These are phyloP conservation scores for Pandemis cinnamomeana DNA, from an alignment of 2,888 invertebrate species.

Conservation along the genomic window DNA sequence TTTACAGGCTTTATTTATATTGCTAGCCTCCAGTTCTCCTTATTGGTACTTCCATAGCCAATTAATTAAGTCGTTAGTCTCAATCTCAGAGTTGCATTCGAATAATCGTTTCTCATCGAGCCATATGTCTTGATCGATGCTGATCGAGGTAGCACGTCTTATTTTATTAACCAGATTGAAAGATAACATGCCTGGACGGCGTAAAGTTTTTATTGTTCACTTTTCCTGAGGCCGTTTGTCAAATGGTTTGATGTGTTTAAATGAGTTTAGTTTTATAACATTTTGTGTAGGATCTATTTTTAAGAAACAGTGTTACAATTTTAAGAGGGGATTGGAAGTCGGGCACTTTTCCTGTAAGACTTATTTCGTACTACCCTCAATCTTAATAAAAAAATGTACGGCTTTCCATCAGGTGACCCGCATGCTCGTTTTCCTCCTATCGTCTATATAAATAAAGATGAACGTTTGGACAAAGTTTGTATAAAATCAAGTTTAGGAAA, in stretches of 20 bases:
- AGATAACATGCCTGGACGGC: background rate
- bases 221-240: background rate
- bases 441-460: too few species aligned
- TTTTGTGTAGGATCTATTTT: too few species aligned
- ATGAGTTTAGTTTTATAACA: background rate
- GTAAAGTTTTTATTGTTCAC: background rate
- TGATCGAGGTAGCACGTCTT: slow-evolving; percentile 20
- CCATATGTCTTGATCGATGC: slow-evolving; percentile 29
- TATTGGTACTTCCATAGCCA: slow-evolving; percentile 16
- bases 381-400: too few species aligned
- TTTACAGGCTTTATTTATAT: slow-evolving; percentile 19
- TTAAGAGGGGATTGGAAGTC: too few species aligned
- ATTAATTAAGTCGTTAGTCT: slow-evolving; percentile 31
- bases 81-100: slow-evolving; percentile 27
- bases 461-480: too few species aligned
- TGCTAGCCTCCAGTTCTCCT: slow-evolving; percentile 25
- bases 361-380: too few species aligned
- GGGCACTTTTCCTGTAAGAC: too few species aligned
- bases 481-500: too few species aligned
- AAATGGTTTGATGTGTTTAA: background rate
- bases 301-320: too few species aligned
- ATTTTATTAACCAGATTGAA: slow-evolving; percentile 8
- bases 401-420: too few species aligned
- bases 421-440: too few species aligned
- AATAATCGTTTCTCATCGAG: slow-evolving; percentile 29